phyloP scores from a whole-genome alignment of 2,113 vertebrate genomes.

The Ptilonorhynchus violaceus region DNA sequence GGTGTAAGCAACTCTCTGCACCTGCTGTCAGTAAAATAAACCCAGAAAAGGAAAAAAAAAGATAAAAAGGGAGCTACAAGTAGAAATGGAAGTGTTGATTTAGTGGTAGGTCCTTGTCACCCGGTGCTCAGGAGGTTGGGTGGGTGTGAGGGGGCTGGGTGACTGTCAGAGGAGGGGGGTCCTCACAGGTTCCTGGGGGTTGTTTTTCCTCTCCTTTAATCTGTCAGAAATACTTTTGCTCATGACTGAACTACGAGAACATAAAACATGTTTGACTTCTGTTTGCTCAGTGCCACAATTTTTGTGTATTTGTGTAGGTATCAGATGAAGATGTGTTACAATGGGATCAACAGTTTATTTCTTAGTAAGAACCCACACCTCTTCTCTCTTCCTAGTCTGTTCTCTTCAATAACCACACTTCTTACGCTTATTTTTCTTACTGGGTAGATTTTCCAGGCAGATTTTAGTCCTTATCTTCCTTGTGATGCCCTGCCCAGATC shows the following conservation, averaged over 20 bases:
- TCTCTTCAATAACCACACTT: neutral
- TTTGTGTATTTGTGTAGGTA: neutral
- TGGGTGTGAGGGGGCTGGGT: neutral
- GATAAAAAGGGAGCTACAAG: neutral
- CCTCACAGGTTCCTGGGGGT: neutral
- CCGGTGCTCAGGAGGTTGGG: neutral
- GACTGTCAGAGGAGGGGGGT: neutral
- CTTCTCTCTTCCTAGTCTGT: neutral
- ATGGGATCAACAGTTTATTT: neutral
- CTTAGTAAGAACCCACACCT: neutral
- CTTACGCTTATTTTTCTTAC: neutral
- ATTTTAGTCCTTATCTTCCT: fast-evolving
- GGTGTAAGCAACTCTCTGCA: neutral
- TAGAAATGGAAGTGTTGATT: neutral
- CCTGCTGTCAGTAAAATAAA: neutral
- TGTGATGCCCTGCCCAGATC: neutral
- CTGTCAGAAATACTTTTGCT: neutral
- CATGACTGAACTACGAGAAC: neutral
- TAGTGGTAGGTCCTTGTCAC: neutral
- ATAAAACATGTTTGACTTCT: fast-evolving
- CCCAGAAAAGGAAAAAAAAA: neutral
- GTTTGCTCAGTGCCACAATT: fast-evolving
- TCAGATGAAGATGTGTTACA: neutral
- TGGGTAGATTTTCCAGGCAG: neutral
- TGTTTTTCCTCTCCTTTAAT: neutral